Evolutionary conservation across 2,113 vertebrate genomes (phyloP), one percentile per base, ranked within the genome.

Genomic region (Ictalurus punctatus): DNA sequence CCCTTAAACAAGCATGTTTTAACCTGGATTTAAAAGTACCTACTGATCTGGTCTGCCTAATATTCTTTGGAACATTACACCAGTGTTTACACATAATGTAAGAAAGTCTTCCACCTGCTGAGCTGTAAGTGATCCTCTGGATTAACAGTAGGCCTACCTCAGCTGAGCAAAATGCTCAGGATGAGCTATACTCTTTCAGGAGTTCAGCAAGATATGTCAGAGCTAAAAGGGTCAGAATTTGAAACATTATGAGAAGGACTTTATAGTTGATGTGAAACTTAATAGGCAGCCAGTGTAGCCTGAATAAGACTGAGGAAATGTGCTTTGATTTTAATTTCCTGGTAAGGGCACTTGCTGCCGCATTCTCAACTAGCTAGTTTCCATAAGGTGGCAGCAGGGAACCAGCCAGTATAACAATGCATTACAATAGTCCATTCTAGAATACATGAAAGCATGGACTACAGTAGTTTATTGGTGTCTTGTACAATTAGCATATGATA

Each of bases 331-430:
- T 61, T 21, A 8, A 59, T 61, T 83, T 61, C 2, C 56, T 83
- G 30, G n/a, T 59, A 61, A 83, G 12, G 56, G 37, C n/a, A 59
- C 56, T 61, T 30, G 2, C 56, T 37, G 56, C 30, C 37, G 80
- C 17, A 83, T 83, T 61, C 30, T 82, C 54, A 21, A 19, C 12
- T 30, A 30, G 54, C 16, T 59, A 21, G 19, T 37, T 37, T 37
- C 80, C 80, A 83, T 40, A 83, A 83, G 56, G 30, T 83, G 80
- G 80, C 80, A 61, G 56, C 30, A 83, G 16, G 79, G 25, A 56
- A 54, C 27, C 1, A 56, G 48, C 79, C 7, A 54, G 25, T 25
- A 52, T 80, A 27, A 74, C 19, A 74, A 71, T 71, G 34, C 16
- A 71, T 37, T 71, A 71, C 30, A 71, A 34, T 71, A 30, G 76